These are phyloP conservation scores for Enteromius viviparus DNA, from an alignment of 2,797 vertebrate species.

Conservation along the genomic window DNA sequence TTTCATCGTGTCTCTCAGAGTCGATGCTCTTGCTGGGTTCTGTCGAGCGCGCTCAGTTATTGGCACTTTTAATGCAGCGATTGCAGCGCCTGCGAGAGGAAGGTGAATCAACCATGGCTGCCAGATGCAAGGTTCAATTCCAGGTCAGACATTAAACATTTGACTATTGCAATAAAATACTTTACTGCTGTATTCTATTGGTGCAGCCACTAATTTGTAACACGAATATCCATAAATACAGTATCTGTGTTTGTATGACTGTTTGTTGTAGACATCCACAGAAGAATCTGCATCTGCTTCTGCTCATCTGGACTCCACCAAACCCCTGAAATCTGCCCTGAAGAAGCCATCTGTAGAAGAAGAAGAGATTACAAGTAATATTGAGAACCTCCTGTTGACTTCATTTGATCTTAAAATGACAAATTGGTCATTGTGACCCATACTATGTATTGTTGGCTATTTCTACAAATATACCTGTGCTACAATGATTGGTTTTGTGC, in stretches of 20 bases:
- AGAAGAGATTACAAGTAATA: constrained; percentile 5
- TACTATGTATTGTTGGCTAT: too few species aligned
- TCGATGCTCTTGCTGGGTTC: constrained; percentile 97
- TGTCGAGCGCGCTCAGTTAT: constrained; percentile 88
- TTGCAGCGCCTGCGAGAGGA: constrained; percentile 77
- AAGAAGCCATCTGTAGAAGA: neutral
- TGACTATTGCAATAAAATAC: neutral
- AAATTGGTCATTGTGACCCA: too few species aligned
- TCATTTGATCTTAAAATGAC: neutral
- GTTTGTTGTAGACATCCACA: neutral
- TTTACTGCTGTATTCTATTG: neutral
- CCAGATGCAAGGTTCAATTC: neutral
- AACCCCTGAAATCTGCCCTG: neutral
- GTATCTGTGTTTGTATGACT: neutral
- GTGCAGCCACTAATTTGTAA: neutral
- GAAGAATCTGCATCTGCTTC: neutral
- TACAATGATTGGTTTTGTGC: too few species aligned
- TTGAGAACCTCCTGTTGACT: neutral
- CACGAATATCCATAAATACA: neutral
- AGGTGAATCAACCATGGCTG: neutral
- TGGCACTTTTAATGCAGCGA: constrained; percentile 79
- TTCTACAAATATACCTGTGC: too few species aligned
- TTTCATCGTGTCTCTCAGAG: constrained; percentile 72
- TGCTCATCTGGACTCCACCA: neutral
- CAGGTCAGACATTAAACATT: neutral